These are phyloP conservation scores for Acanthosepion lycidas DNA, from an alignment of 2,888 invertebrate species.

Conservation along the genomic window DNA sequence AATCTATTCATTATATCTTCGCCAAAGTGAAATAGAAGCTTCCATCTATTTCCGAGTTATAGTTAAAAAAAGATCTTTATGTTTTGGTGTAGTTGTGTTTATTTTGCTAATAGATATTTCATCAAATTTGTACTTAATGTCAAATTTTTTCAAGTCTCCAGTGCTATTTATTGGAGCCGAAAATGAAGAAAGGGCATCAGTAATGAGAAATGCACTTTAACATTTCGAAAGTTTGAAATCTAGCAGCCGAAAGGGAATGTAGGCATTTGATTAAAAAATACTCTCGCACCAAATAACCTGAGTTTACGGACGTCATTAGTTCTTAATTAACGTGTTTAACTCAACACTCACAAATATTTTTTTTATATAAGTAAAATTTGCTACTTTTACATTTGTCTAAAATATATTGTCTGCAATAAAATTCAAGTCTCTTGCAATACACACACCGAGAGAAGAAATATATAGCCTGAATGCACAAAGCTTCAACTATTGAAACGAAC, in stretches of 20 bases:
- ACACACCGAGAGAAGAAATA: neutral
- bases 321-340: neutral
- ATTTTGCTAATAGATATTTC: no score
- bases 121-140: no score
- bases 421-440: neutral
- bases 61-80: no score
- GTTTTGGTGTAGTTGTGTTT: no score
- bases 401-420: neutral
- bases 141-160: no score
- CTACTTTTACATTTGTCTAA: neutral
- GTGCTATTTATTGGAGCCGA: no score
- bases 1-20: no score
- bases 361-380: neutral
- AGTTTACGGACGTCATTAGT: neutral
- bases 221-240: neutral
- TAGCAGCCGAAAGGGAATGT: neutral
- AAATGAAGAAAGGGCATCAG: no score
- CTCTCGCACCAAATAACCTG: neutral
- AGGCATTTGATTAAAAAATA: neutral
- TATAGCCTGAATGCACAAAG: neutral
- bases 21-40: no score
- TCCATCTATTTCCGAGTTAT: no score
- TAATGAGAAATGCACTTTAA: neutral
- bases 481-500: neutral
- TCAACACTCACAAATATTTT: neutral